A percentile compares a stretch with the other conserved stretches of the same genome.
Conservation (phyloP, 2,888 invertebrate species). For the Luperina testacea region DNA sequence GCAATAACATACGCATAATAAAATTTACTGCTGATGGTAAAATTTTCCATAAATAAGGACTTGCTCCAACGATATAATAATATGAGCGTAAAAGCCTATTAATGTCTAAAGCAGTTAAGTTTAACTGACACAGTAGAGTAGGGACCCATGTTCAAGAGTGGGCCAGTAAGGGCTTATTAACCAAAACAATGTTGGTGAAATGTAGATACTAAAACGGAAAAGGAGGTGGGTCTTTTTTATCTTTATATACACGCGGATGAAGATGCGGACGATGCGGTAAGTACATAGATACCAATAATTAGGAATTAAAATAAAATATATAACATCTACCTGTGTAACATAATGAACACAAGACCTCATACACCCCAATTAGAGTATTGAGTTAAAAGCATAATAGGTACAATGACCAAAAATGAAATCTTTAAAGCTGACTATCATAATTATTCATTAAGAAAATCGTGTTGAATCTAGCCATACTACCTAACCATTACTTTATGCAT, state of each 20-base stretch:
- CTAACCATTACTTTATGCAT: too few species aligned
- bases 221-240: too few species aligned
- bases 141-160: not conserved
- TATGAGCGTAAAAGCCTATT: not conserved
- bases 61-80: slow-evolving; percentile 1
- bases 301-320: not conserved
- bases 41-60: slow-evolving; percentile 16
- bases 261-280: not conserved
- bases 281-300: not conserved
- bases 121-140: slow-evolving; percentile 7
- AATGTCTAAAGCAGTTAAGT: slow-evolving; percentile 9
- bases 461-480: too few species aligned
- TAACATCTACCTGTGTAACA: too few species aligned
- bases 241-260: not conserved
- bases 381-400: too few species aligned
- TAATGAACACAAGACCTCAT: too few species aligned
- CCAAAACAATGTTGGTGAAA: not conserved
- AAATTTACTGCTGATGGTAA: slow-evolving; percentile 29
- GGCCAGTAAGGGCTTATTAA: not conserved
- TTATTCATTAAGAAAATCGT: too few species aligned
- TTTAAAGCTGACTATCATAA: too few species aligned
- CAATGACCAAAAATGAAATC: too few species aligned
- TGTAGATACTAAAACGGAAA: not conserved
- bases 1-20: slow-evolving; percentile 19
- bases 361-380: too few species aligned